phyloP scores from a whole-genome alignment of 2,113 vertebrate genomes.

The Nycticorax nycticorax region DNA sequence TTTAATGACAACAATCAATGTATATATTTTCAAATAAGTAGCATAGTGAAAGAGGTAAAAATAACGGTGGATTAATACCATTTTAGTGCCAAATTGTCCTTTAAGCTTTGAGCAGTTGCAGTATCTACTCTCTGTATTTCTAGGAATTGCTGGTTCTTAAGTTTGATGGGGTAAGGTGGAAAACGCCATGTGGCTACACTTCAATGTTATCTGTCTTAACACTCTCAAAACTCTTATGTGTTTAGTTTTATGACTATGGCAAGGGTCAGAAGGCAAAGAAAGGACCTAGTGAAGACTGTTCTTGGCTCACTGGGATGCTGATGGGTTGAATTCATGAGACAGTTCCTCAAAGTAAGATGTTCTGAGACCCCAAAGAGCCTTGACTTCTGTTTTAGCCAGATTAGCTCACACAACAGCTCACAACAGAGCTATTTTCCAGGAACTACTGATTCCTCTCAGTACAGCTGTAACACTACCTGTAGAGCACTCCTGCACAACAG shows the following conservation, averaged over 20 bases:
- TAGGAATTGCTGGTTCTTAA: conserved; percentile 24
- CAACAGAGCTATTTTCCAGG: not conserved
- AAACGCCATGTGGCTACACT: not conserved
- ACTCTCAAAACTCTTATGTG: not conserved
- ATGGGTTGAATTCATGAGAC: not conserved
- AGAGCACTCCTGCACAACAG: not conserved
- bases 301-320: not conserved
- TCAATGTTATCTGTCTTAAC: not conserved
- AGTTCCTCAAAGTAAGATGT: not conserved
- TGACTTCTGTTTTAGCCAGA: not conserved
- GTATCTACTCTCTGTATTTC: not conserved
- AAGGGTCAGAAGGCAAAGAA: not conserved
- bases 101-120: not conserved
- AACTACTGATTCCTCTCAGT: not conserved
- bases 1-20: conserved; percentile 51
- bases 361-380: not conserved
- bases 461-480: not conserved
- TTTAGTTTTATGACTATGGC: not conserved
- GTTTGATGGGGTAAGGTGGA: not conserved
- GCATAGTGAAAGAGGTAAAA: not conserved
- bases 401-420: not conserved
- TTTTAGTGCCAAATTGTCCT: not conserved
- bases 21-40: conserved; percentile 51
- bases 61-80: not conserved
- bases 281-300: not conserved